Conservation (phyloP, 2,113 vertebrate genomes). For the Silurus glanis region DNA sequence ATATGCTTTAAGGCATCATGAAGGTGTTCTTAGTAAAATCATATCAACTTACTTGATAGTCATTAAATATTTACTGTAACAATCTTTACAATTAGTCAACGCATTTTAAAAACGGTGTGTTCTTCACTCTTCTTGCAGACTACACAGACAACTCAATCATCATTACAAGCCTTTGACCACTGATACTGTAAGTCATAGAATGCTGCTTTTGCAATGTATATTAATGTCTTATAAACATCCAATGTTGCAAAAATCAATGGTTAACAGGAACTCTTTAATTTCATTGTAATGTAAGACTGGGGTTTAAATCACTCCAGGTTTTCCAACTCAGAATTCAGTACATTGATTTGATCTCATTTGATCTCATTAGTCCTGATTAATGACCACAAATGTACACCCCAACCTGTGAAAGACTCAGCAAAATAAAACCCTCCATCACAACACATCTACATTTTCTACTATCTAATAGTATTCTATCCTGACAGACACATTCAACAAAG, state of each 20-base stretch:
- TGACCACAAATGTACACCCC: conserved; percentile 11
- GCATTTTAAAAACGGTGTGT: not conserved
- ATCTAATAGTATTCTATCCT: not conserved
- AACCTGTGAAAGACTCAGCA: not conserved
- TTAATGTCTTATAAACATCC: not conserved
- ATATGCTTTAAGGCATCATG: not conserved
- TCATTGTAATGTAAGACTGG: not conserved
- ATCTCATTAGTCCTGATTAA: conserved; percentile 17
- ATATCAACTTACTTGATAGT: not conserved
- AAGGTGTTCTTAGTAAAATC: not conserved
- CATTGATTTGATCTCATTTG: not conserved
- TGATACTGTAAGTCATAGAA: not conserved
- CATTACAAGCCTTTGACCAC: not conserved
- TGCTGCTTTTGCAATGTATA: not conserved
- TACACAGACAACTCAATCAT: not conserved
- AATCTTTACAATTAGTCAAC: not conserved
- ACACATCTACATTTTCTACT: not conserved
- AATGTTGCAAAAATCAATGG: not conserved
- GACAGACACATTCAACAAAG: not conserved
- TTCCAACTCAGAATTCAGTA: not conserved
- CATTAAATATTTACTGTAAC: not conserved
- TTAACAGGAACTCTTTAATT: not conserved
- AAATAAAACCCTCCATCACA: conserved; percentile 33
- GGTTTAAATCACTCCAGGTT: not conserved
- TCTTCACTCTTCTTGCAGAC: not conserved